Evolutionary conservation across 2,797 vertebrate genomes (phyloP).

Genomic region (Todus mexicanus): DNA sequence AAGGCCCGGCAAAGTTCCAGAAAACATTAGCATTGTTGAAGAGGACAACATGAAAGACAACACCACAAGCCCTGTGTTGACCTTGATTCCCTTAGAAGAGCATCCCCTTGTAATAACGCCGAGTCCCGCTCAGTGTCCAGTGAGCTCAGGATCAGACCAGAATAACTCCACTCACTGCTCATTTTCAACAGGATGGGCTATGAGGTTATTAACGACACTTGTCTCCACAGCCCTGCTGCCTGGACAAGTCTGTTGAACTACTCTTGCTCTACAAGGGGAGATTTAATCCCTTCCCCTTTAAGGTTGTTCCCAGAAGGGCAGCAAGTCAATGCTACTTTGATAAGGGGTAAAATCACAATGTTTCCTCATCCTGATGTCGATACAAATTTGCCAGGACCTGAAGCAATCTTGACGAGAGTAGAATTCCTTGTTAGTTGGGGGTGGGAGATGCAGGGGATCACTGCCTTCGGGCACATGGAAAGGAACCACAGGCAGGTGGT

Average conservation of each 20-base stretch:
- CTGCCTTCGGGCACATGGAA: background rate
- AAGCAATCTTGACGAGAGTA: slow-evolving; percentile 21
- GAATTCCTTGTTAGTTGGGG: slow-evolving; percentile 43
- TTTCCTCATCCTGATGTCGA: background rate
- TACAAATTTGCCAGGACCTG: slow-evolving; percentile 17
- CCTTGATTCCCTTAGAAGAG: slow-evolving; percentile 1
- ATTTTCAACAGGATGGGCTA: slow-evolving; percentile 44
- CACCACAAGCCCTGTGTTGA: slow-evolving; percentile 24
- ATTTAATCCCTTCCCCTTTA: slow-evolving; percentile 23
- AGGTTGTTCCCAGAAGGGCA: slow-evolving; percentile 37
- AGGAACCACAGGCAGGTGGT: background rate
- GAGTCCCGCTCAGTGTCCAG: slow-evolving; percentile 33
- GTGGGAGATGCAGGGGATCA: rapidly evolving
- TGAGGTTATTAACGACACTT: slow-evolving; percentile 6
- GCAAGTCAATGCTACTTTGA: slow-evolving; percentile 11
- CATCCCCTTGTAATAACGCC: background rate
- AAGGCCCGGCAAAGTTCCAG: slow-evolving; percentile 64
- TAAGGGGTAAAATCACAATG: slow-evolving; percentile 14
- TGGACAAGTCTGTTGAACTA: slow-evolving; percentile 56
- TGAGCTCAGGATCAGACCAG: slow-evolving; percentile 23
- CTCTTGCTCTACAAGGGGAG: slow-evolving; percentile 46
- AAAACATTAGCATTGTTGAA: slow-evolving; percentile 69
- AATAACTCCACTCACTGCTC: slow-evolving; percentile 34
- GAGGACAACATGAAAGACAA: slow-evolving; percentile 34
- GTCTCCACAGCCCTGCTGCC: slow-evolving; percentile 30